Evolutionary conservation across 2,797 vertebrate species (phyloP), one percentile per base, ranked within the genome.

Genomic region (Tapirus indicus): DNA sequence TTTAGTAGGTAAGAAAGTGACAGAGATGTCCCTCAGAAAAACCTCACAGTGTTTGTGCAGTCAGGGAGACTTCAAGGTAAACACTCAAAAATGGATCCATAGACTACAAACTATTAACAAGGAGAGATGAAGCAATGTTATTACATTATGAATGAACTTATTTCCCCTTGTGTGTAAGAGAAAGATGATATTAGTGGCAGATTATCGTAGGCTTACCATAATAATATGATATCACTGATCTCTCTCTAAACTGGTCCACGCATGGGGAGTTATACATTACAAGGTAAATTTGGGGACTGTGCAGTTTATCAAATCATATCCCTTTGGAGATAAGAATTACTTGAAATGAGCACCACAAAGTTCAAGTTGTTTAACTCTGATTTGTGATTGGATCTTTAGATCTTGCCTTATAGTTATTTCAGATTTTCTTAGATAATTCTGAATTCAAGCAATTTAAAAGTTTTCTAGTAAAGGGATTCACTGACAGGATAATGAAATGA

Each of bases 381-480:
- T 56, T 27, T 77, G 64, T 47, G 79, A 69, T 32, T 18, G 78
- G 54, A 32, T 78, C 66, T 27, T 54, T 25, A 21, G 38, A 41
- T 77, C 58, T 83, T 47, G 35, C 44, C 54, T 2, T 74, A 20
- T 2, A n/a, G 29, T 74, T 60, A 88, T 56, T 90, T 79, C 77
- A 83, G 60, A 56, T 78, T 87, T 94, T 32, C 35, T 21, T 5
- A 60, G 47, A 91, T 35, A 52, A 66, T 71, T 85, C 75, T 72
- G 64, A 95, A 71, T 71, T 85, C 60, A 83, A 49, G 62, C 66
- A 62, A 96, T 78, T 88, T 49, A 91, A 91, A 91, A 69, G 4
- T 44, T 93, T 94, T 83, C 75, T 71, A 68, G 82, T 68, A 89
- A 96, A 96, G 79, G 0, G 5, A 83, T 56, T 95, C 69, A 64